A percentile compares a stretch with the other conserved stretches of the same genome.
These are phyloP conservation scores for Pempheris klunzingeri DNA, from an alignment of 2,797 vertebrate species.

Conservation along the genomic window DNA sequence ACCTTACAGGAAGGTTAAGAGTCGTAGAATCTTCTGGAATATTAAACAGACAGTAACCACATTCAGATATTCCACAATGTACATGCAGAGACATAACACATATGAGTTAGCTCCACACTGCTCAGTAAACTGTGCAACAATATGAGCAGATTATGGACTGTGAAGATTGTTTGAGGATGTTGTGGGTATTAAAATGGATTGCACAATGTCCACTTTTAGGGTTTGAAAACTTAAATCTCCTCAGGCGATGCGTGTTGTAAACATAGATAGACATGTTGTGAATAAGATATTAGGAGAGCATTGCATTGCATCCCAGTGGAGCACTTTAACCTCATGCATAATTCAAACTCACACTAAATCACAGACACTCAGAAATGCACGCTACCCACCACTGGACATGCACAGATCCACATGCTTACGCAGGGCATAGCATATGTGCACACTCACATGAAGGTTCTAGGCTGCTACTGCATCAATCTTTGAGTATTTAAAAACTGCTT, in stretches of 20 bases:
- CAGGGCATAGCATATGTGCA: background rate
- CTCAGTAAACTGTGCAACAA: background rate
- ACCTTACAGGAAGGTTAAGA: background rate
- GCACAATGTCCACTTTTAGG: conserved; percentile 22
- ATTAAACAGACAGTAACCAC: conserved; percentile 2
- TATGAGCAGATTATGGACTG: background rate
- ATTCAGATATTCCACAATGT: background rate
- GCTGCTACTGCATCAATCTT: conserved; percentile 61
- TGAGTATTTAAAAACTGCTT: conserved; percentile 59
- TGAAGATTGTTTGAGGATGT: background rate
- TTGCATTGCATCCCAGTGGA: conserved; percentile 72
- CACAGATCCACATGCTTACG: conserved; percentile 32
- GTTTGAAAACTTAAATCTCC: conserved; percentile 45
- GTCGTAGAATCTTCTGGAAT: background rate
- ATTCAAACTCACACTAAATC: conserved; percentile 70
- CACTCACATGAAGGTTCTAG: conserved; percentile 23
- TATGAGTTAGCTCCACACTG: no score
- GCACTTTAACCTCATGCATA: conserved; percentile 79
- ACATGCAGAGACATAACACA: background rate
- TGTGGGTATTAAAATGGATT: background rate
- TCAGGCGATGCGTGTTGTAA: conserved; percentile 62
- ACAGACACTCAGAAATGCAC: conserved; percentile 52
- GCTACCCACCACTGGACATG: conserved; percentile 46
- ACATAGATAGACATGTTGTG: conserved; percentile 63
- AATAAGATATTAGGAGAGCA: conserved; percentile 70